phyloP scores from a whole-genome alignment of 2,888 invertebrate species.

The Trachelus troglodyta region DNA sequence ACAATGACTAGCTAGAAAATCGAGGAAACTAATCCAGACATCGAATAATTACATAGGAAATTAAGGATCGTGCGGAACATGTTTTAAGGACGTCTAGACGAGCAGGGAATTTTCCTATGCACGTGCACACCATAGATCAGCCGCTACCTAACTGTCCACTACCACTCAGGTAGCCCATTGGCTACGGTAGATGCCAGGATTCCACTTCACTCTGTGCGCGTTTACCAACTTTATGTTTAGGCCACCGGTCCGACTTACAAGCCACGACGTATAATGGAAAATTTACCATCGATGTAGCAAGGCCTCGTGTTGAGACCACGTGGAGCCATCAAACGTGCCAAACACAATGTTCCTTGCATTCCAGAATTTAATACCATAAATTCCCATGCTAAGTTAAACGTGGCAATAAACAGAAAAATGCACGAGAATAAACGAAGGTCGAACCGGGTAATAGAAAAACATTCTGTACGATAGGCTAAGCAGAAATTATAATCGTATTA shows the following conservation, averaged over 20 bases:
- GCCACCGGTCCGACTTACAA: neutral
- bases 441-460: neutral
- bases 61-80: conserved; percentile 1
- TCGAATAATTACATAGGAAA: neutral
- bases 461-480: neutral
- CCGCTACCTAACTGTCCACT: neutral
- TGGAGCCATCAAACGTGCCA: neutral
- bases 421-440: neutral
- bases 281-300: neutral
- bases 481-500: neutral
- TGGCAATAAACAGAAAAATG: neutral
- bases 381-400: neutral
- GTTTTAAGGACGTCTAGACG: neutral
- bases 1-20: neutral
- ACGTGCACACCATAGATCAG: neutral
- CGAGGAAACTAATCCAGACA: neutral
- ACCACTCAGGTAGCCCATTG: neutral
- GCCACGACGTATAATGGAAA: neutral
- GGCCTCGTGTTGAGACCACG: neutral
- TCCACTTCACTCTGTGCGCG: neutral
- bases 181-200: neutral
- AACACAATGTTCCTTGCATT: neutral
- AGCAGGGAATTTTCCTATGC: conserved; percentile 4
- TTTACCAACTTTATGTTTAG: neutral
- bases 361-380: neutral